Percentiles rank a stretch among this genome's conserved stretches.
These are phyloP conservation scores for Thyatira batis DNA, from an alignment of 2,888 invertebrate species.

Conservation along the genomic window DNA sequence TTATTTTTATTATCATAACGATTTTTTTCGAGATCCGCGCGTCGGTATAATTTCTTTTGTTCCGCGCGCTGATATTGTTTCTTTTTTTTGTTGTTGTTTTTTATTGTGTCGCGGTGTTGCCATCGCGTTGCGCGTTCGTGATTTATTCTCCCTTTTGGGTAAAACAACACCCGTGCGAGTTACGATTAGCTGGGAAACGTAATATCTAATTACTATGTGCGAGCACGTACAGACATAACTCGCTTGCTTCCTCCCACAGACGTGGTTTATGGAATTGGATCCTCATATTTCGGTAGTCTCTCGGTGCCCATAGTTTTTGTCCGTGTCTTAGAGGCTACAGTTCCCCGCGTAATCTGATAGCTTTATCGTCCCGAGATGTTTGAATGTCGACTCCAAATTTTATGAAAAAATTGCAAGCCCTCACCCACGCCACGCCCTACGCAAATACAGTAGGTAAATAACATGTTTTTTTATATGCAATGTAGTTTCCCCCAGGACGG, in stretches of 20 bases:
- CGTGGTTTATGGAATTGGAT: constrained; percentile 81
- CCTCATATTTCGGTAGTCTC: constrained; percentile 81
- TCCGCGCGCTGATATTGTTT: constrained; percentile 76
- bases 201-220: constrained; percentile 82
- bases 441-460: constrained; percentile 49
- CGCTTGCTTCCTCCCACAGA: constrained; percentile 74
- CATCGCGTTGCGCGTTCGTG: constrained; percentile 56
- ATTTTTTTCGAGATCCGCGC: constrained; percentile 74
- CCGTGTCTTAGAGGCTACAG: constrained; percentile 61
- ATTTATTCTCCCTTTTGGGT: constrained; percentile 80
- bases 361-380: constrained; percentile 50
- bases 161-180: constrained; percentile 81
- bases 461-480: constrained; percentile 45
- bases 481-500: constrained; percentile 54
- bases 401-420: constrained; percentile 42
- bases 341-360: constrained; percentile 68
- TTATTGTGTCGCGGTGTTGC: constrained; percentile 69
- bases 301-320: constrained; percentile 70
- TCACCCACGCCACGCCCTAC: constrained; percentile 36
- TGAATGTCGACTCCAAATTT: constrained; percentile 39
- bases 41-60: constrained; percentile 80
- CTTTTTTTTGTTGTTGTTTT: constrained; percentile 66
- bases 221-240: constrained; percentile 80
- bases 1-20: constrained; percentile 78
- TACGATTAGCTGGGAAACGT: constrained; percentile 77